phyloP scores from a whole-genome alignment of 2,888 invertebrate species.

The Coecobrya sp. region DNA sequence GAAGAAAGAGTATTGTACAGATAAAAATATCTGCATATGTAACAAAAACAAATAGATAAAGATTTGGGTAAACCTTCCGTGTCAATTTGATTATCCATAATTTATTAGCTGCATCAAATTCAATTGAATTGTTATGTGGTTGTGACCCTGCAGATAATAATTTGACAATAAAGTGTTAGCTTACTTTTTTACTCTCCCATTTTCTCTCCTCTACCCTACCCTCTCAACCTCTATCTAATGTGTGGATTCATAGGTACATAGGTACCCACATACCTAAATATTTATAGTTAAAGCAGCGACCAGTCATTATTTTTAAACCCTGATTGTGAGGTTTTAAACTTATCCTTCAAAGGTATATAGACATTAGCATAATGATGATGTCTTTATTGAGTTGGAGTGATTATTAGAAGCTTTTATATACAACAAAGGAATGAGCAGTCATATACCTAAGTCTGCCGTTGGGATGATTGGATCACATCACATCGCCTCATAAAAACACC shows the following conservation, averaged over 20 bases:
- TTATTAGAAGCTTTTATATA: neutral
- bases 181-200: neutral
- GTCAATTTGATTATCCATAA: conserved; percentile 35
- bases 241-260: neutral
- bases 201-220: no score
- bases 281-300: neutral
- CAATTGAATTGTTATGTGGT: neutral
- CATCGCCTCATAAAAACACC: neutral
- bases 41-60: neutral
- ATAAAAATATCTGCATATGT: conserved; percentile 45
- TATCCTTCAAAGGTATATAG: conserved; percentile 59
- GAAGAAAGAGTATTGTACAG: conserved; percentile 8
- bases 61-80: neutral
- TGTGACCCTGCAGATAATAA: conserved; percentile 52
- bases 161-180: neutral
- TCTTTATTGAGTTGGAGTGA: conserved; percentile 51
- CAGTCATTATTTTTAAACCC: conserved; percentile 17
- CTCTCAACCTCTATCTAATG: neutral
- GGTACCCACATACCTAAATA: neutral
- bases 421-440: conserved; percentile 5
- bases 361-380: conserved; percentile 46
- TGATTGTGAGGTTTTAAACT: conserved; percentile 47
- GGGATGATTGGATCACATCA: conserved; percentile 3
- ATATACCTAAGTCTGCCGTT: conserved; percentile 4
- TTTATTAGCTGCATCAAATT: conserved; percentile 21